A percentile compares a stretch with the other conserved stretches of the same genome.
These are phyloP conservation scores for Arctopsyche grandis DNA, from an alignment of 1,140 invertebrate genomes.

Conservation along the genomic window DNA sequence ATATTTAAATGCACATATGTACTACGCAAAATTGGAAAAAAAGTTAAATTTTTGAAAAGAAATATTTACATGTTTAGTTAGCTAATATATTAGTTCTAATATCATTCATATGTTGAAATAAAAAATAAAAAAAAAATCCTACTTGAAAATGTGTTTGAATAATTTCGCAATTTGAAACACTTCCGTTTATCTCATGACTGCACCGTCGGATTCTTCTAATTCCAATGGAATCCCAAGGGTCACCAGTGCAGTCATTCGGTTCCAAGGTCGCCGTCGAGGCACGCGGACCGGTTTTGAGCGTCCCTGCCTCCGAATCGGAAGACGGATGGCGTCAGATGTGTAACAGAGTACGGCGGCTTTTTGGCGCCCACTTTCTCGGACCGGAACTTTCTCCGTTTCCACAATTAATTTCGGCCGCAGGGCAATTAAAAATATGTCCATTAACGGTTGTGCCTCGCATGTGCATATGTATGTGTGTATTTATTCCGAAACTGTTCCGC, in stretches of 20 bases:
- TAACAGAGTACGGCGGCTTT: constrained; percentile 27
- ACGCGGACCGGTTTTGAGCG: constrained; percentile 23
- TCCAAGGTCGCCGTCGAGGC: not conserved
- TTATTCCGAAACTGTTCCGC: constrained; percentile 49
- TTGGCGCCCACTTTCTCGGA: constrained; percentile 48
- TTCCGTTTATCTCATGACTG: too few species aligned
- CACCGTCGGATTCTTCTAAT: too few species aligned
- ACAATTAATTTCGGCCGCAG: constrained; percentile 47
- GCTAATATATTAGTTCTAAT: too few species aligned
- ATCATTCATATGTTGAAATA: too few species aligned
- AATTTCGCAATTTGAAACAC: too few species aligned
- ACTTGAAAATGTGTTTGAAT: too few species aligned
- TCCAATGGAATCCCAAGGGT: not conserved
- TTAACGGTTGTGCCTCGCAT: constrained; percentile 46
- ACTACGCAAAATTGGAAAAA: too few species aligned
- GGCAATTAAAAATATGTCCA: constrained; percentile 51
- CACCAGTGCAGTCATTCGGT: not conserved
- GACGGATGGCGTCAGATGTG: constrained; percentile 29
- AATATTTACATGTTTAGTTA: too few species aligned
- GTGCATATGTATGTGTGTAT: not conserved
- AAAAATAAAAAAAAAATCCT: too few species aligned
- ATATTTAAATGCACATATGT: too few species aligned
- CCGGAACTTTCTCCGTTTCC: constrained; percentile 51
- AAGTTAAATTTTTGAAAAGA: too few species aligned
- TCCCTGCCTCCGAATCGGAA: constrained; percentile 5